Conservation (phyloP, 2,888 invertebrate species). For the Tipula vernalis region DNA sequence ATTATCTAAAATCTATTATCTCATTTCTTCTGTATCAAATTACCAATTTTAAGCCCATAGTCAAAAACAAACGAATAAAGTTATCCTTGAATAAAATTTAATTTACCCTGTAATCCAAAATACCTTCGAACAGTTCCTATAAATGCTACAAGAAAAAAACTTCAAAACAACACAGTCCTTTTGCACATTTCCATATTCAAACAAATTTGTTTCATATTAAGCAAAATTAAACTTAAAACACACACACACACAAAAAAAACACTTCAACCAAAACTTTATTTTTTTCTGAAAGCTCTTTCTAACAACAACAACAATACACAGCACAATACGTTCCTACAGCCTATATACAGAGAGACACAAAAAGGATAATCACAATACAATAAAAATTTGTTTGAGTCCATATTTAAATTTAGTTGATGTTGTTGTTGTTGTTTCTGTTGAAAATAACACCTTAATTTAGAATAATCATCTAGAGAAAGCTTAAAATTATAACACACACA, state of each 20-base stretch:
- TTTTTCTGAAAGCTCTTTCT: background rate
- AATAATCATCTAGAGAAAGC: background rate
- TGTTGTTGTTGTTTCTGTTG: background rate
- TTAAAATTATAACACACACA: background rate
- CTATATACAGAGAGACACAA: background rate
- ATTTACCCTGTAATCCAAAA: background rate
- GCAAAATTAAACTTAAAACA: background rate
- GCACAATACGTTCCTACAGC: background rate
- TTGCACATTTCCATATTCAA: background rate
- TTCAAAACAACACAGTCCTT: background rate
- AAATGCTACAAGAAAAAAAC: background rate
- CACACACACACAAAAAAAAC: background rate
- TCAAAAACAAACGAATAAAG: background rate
- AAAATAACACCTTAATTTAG: background rate
- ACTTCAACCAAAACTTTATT: background rate
- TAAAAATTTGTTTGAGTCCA: background rate
- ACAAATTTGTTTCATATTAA: background rate
- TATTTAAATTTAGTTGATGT: background rate
- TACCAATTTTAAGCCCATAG: background rate
- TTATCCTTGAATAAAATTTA: background rate
- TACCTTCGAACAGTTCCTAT: background rate
- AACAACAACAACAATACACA: background rate
- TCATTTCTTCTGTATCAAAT: background rate
- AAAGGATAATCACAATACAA: background rate
- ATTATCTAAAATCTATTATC: background rate